Conservation (phyloP, 2,888 invertebrate genomes). For the Argyra leucocephala region DNA sequence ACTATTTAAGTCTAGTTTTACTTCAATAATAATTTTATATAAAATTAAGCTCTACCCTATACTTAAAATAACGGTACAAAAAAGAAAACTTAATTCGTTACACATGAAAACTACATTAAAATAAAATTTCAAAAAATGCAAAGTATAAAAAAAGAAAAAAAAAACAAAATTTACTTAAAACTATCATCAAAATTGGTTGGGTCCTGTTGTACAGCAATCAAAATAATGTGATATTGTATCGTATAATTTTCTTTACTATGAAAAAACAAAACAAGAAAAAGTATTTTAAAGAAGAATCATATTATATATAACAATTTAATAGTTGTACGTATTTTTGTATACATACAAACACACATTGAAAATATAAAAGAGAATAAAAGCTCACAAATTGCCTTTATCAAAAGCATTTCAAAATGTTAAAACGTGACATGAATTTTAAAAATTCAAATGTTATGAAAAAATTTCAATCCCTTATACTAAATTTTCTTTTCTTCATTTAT, state of each 20-base stretch:
- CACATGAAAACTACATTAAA: neutral
- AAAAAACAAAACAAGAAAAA: neutral
- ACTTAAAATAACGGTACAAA: too few species aligned
- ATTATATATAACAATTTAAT: too few species aligned
- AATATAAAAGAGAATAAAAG: neutral
- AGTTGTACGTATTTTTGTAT: too few species aligned
- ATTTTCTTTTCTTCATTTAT: neutral
- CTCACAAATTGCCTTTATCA: slow-evolving; percentile 6
- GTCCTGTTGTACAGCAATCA: neutral
- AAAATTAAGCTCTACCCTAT: too few species aligned
- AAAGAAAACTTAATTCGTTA: neutral
- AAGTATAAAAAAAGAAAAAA: neutral
- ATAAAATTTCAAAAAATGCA: neutral
- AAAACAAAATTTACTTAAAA: neutral
- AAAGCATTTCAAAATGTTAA: slow-evolving; percentile 6
- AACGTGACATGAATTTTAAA: neutral
- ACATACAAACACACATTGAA: neutral
- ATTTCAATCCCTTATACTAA: neutral
- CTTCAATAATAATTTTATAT: too few species aligned
- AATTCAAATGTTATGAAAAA: neutral
- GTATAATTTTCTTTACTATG: neutral
- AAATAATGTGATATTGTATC: neutral
- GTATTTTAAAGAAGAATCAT: neutral
- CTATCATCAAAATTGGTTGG: neutral
- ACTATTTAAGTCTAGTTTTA: too few species aligned